These are phyloP conservation scores for Drosophila helvetica DNA, from an alignment of 2,888 invertebrate species.

Conservation along the genomic window DNA sequence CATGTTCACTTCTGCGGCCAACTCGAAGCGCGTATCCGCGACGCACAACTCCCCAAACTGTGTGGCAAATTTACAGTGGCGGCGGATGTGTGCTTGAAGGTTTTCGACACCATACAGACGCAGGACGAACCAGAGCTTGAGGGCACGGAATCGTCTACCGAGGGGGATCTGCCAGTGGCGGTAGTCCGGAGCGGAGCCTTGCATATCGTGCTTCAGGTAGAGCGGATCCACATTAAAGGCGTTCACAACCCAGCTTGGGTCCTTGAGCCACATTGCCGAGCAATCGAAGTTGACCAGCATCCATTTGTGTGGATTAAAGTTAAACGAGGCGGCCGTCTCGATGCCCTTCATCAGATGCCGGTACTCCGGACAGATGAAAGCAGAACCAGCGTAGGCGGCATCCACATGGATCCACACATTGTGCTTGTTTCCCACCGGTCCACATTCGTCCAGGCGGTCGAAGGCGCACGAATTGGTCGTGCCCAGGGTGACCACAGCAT, in stretches of 20 bases:
- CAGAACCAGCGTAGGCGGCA: slow-evolving; percentile 96
- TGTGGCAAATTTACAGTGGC: slow-evolving; percentile 93
- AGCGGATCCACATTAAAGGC: slow-evolving; percentile 99
- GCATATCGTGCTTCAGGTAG: slow-evolving; percentile 97
- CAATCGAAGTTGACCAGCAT: slow-evolving; percentile 99
- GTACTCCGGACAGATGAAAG: slow-evolving; percentile 98
- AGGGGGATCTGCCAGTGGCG: slow-evolving; percentile 99
- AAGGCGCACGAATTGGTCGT: slow-evolving; percentile 98
- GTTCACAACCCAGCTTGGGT: slow-evolving; percentile 94
- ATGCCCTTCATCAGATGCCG: slow-evolving; percentile 94
- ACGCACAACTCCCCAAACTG: slow-evolving; percentile 92
- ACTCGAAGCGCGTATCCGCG: slow-evolving; percentile 93
- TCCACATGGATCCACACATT: slow-evolving; percentile 97
- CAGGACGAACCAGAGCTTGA: slow-evolving; percentile 98
- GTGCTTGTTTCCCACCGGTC: slow-evolving; percentile 91
- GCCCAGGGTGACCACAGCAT: slow-evolving; percentile 95
- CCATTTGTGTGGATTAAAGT: slow-evolving; percentile 99
- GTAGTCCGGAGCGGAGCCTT: slow-evolving; percentile 95
- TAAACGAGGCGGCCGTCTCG: slow-evolving; percentile 97
- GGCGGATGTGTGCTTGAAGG: slow-evolving; percentile 93
- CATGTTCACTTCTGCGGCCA: slow-evolving; percentile 94
- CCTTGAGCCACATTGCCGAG: slow-evolving; percentile 98
- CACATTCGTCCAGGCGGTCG: slow-evolving; percentile 94
- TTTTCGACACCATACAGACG: slow-evolving; percentile 95
- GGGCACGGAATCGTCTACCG: slow-evolving; percentile 94